phyloP scores from a whole-genome alignment of 2,113 vertebrate genomes.

The Marmota monax region DNA sequence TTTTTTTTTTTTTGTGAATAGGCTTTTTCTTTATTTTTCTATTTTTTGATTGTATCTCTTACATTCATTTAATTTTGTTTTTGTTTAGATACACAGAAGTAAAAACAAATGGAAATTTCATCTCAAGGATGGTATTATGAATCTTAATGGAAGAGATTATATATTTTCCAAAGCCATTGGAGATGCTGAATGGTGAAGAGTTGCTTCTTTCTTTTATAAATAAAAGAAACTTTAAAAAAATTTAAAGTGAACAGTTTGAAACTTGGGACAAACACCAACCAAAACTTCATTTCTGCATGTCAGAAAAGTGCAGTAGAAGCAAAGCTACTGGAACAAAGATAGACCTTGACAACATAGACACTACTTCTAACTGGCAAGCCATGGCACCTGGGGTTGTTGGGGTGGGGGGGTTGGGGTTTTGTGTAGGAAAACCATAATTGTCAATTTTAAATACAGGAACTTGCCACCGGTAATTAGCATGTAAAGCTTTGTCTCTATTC shows the following conservation, averaged over 20 bases:
- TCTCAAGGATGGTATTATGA: slow-evolving; percentile 99
- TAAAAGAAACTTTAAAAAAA: slow-evolving; percentile 84
- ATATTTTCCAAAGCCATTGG: slow-evolving; percentile 99
- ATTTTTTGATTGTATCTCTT: slow-evolving; percentile 58
- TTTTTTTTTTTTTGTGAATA: not conserved
- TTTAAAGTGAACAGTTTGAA: slow-evolving; percentile 88
- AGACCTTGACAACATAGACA: slow-evolving; percentile 89
- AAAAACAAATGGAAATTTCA: slow-evolving; percentile 99
- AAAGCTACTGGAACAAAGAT: slow-evolving; percentile 89
- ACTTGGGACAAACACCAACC: slow-evolving; percentile 90
- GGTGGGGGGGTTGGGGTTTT: slow-evolving; percentile 85
- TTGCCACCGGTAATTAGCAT: slow-evolving; percentile 90
- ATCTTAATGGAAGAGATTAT: slow-evolving; percentile 99
- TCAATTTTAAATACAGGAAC: slow-evolving; percentile 90
- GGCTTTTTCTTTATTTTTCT: slow-evolving; percentile 23
- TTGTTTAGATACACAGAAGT: slow-evolving; percentile 97
- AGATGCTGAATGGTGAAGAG: slow-evolving; percentile 98
- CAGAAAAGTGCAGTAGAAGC: slow-evolving; percentile 86
- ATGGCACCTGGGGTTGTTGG: slow-evolving; percentile 87
- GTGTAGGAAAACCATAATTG: slow-evolving; percentile 88
- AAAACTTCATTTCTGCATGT: slow-evolving; percentile 89
- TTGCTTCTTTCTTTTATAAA: slow-evolving; percentile 81
- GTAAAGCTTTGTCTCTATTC: slow-evolving; percentile 88
- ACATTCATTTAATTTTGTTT: slow-evolving; percentile 45
- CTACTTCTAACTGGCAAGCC: slow-evolving; percentile 91